Conservation (phyloP, 2,888 invertebrate species). For the Eristalis intricaria region DNA sequence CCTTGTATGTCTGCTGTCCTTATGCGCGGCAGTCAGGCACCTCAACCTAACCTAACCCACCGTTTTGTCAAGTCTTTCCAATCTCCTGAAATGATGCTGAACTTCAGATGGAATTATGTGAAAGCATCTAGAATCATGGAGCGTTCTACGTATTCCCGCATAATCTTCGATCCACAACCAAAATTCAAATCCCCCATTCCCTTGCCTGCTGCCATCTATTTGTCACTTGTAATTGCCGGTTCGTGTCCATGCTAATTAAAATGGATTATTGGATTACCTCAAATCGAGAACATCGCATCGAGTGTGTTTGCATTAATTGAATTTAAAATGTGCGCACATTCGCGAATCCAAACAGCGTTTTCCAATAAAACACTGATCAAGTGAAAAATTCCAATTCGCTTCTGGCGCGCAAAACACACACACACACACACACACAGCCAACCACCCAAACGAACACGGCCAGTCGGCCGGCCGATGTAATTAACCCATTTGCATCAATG, state of each 20-base stretch:
- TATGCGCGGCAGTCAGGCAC: no score
- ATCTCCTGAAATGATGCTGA: no score
- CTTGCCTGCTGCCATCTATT: not conserved
- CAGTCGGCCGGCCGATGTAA: constrained; percentile 16
- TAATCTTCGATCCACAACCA: no score
- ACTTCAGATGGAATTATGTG: no score
- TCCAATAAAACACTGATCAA: constrained; percentile 41
- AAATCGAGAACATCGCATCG: not conserved
- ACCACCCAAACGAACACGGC: no score
- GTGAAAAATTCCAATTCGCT: constrained; percentile 45
- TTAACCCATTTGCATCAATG: constrained; percentile 66
- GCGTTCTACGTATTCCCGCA: no score
- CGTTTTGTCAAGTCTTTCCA: no score
- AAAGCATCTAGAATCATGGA: no score
- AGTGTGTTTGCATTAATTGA: constrained; percentile 29
- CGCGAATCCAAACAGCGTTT: not conserved
- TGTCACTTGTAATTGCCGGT: not conserved
- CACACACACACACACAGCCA: no score
- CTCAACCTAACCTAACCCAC: no score
- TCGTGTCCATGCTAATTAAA: not conserved
- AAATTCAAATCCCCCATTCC: not conserved
- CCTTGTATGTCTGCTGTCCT: no score
- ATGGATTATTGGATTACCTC: not conserved
- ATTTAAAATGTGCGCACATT: not conserved
- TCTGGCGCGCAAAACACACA: not conserved